Evolutionary conservation across 1,140 invertebrate genomes (phyloP).

Genomic region (Drosophila gunungcola): DNA sequence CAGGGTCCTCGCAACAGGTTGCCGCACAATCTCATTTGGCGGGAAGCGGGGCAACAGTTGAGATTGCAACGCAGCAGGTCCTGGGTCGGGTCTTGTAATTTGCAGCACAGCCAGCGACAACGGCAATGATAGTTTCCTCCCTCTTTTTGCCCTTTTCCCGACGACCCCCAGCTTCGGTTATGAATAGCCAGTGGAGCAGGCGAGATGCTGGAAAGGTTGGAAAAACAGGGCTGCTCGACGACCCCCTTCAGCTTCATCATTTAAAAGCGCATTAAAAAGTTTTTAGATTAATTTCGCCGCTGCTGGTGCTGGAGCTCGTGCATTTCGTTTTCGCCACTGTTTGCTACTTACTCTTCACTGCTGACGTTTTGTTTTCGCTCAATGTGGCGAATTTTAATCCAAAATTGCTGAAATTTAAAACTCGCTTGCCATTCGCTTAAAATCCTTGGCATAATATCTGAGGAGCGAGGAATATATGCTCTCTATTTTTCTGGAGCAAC

Average conservation of each 20-base stretch:
- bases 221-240: constrained; percentile 30
- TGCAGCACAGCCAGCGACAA: constrained; percentile 67
- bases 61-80: constrained; percentile 65
- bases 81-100: constrained; percentile 75
- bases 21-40: constrained; percentile 59
- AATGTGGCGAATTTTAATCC: constrained; percentile 58
- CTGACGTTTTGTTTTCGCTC: constrained; percentile 60
- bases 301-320: constrained; percentile 48
- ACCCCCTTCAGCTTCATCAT: constrained; percentile 71
- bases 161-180: constrained; percentile 39
- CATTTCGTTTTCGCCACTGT: constrained; percentile 37
- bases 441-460: constrained; percentile 21
- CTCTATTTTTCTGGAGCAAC: constrained; percentile 5
- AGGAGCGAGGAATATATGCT: constrained; percentile 26
- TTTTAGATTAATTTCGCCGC: constrained; percentile 83
- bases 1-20: constrained; percentile 70
- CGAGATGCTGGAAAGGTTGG: constrained; percentile 22
- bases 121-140: constrained; percentile 72
- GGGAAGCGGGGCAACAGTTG: constrained; percentile 7
- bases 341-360: constrained; percentile 41
- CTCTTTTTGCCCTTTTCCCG: too few relatives aligned
- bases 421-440: constrained; percentile 1
- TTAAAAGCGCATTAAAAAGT: constrained; percentile 84
- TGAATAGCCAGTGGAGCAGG: constrained; percentile 69
- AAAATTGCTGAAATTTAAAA: constrained; percentile 66